Conservation (phyloP, 2,888 invertebrate species). For the Subacronicta megacephala region DNA sequence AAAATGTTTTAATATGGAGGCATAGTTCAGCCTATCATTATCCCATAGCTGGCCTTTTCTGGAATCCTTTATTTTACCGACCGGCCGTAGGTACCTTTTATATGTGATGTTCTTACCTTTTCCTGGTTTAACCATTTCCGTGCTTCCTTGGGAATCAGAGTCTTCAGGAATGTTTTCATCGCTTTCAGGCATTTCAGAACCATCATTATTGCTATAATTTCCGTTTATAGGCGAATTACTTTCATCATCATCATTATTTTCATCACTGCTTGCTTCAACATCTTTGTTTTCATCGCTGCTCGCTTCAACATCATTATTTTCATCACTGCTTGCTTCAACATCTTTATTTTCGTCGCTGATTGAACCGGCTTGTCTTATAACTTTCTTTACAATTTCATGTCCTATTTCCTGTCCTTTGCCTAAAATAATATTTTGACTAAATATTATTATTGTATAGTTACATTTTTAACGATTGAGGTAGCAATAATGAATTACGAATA, state of each 20-base stretch:
- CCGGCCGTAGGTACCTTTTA: no score
- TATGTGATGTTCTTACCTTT: no score
- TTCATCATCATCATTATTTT: no score
- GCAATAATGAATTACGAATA: slow-evolving; percentile 12
- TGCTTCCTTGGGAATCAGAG: not conserved
- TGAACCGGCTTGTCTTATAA: not conserved
- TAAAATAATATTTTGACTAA: slow-evolving; percentile 3
- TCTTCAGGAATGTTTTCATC: not conserved
- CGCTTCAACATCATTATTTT: not conserved
- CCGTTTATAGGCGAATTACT: not conserved
- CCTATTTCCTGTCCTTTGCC: slow-evolving; percentile 5
- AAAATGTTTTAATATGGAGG: no score
- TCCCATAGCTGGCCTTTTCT: no score
- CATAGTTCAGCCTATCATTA: no score
- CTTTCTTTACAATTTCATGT: slow-evolving; percentile 4
- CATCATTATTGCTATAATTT: not conserved
- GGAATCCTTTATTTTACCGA: no score
- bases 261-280: no score
- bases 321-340: not conserved
- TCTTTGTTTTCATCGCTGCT: no score
- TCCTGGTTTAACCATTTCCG: no score
- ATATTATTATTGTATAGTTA: not conserved
- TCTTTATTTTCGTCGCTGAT: no score
- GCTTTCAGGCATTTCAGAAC: not conserved
- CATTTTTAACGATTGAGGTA: no score